A percentile compares a stretch with the other conserved stretches of the same genome.
Evolutionary conservation across 2,888 invertebrate genomes (phyloP).

Genomic region (Diarsia brunnea): DNA sequence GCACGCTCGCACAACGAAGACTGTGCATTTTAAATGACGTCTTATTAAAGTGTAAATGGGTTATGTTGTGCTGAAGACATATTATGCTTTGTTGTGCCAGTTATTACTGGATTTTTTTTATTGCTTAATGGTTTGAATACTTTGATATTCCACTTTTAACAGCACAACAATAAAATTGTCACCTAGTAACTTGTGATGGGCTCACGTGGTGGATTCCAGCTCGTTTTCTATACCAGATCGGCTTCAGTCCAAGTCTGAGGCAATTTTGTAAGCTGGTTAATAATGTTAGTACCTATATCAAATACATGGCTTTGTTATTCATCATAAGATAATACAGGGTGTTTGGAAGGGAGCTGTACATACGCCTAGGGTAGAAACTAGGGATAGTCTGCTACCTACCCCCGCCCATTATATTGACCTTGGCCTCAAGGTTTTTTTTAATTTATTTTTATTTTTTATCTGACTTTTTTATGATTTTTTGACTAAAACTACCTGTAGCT

Average conservation of each 20-base stretch:
- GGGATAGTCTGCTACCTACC: too few species aligned
- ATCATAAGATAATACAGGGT: not conserved
- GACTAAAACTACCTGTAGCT: too few species aligned
- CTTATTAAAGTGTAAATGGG: constrained; percentile 18
- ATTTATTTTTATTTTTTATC: too few species aligned
- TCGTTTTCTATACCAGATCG: not conserved
- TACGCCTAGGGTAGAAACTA: too few species aligned
- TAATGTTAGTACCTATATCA: not conserved
- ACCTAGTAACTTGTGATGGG: not conserved
- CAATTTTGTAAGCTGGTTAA: not conserved
- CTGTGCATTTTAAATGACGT: constrained; percentile 38
- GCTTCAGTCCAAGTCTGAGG: too few species aligned
- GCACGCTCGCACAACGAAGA: not conserved
- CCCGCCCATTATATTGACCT: too few species aligned
- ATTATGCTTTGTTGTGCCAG: not conserved
- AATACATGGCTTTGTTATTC: not conserved
- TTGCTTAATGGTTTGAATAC: not conserved
- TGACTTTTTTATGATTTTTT: too few species aligned
- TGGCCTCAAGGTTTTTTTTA: too few species aligned
- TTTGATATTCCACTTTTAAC: too few species aligned
- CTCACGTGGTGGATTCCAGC: too few species aligned
- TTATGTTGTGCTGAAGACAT: not conserved
- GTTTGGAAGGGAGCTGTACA: too few species aligned
- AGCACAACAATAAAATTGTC: not conserved
- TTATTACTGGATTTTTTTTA: not conserved